A percentile compares a stretch with the other conserved stretches of the same genome.
phyloP scores from a whole-genome alignment of 2,888 invertebrate genomes.

The Odontomyia ornata region DNA sequence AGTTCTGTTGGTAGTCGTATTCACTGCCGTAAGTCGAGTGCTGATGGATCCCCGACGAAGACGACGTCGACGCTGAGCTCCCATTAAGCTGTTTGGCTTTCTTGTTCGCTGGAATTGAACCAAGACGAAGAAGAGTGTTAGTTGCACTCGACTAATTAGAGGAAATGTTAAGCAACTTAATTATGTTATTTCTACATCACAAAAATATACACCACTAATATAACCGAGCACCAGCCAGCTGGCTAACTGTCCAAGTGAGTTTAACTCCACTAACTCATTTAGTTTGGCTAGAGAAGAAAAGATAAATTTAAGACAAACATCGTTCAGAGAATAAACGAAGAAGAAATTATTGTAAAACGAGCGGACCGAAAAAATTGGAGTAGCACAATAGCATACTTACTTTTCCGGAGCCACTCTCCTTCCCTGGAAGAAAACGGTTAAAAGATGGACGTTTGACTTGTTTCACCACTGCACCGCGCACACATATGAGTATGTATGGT shows the following conservation, averaged over 20 bases:
- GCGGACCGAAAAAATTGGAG: slow-evolving; percentile 38
- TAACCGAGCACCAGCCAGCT: slow-evolving; percentile 11
- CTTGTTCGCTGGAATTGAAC: slow-evolving; percentile 66
- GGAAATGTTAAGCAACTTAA: slow-evolving; percentile 45
- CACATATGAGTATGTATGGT: too few species aligned
- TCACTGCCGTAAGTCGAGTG: slow-evolving; percentile 44
- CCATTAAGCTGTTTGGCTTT: slow-evolving; percentile 65
- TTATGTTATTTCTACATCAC: slow-evolving; percentile 37
- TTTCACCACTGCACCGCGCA: slow-evolving; percentile 1
- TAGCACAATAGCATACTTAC: slow-evolving; percentile 18
- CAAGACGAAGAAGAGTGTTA: slow-evolving; percentile 51
- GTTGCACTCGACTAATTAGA: slow-evolving; percentile 43
- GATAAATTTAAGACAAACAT: background rate
- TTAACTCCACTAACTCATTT: slow-evolving; percentile 4
- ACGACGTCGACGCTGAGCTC: slow-evolving; percentile 54
- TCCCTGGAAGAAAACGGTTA: slow-evolving; percentile 22
- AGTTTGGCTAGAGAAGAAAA: slow-evolving; percentile 8
- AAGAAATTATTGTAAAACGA: slow-evolving; percentile 31
- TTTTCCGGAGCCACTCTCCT: background rate
- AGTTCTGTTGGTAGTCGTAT: slow-evolving; percentile 59
- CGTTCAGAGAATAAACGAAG: background rate
- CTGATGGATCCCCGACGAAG: slow-evolving; percentile 51
- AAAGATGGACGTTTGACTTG: background rate
- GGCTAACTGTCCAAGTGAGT: slow-evolving; percentile 4
- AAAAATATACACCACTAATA: slow-evolving; percentile 20